Percentiles rank a stretch among this genome's conserved stretches.
These are phyloP conservation scores for Coelinius sp. DNA, from an alignment of 2,888 invertebrate genomes.

Conservation along the genomic window DNA sequence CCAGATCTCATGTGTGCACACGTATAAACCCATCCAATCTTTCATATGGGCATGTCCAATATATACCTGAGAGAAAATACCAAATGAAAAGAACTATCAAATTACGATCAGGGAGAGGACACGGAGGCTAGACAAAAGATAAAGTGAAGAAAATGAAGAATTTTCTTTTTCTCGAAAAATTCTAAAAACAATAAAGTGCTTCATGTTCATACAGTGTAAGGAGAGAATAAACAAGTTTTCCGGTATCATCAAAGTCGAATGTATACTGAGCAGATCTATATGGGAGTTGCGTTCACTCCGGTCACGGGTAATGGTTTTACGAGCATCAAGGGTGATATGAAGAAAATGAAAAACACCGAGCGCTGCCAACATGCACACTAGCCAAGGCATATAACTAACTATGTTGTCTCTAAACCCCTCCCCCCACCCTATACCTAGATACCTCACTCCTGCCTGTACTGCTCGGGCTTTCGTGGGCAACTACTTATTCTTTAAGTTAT, in stretches of 20 bases:
- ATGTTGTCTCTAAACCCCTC: slow-evolving; percentile 49
- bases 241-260: slow-evolving; percentile 62
- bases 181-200: slow-evolving; percentile 37
- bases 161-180: slow-evolving; percentile 33
- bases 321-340: slow-evolving; percentile 88
- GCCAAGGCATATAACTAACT: slow-evolving; percentile 66
- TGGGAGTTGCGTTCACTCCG: slow-evolving; percentile 74
- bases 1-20: background rate
- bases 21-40: slow-evolving; percentile 37
- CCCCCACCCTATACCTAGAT: slow-evolving; percentile 11
- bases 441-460: too few species aligned
- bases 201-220: slow-evolving; percentile 41
- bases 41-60: slow-evolving; percentile 37
- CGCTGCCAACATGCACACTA: slow-evolving; percentile 64
- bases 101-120: background rate
- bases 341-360: slow-evolving; percentile 90
- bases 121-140: background rate
- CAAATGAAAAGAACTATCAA: background rate
- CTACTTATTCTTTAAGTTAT: slow-evolving; percentile 14
- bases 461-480: slow-evolving; percentile 13
- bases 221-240: slow-evolving; percentile 55
- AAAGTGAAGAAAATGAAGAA: background rate
- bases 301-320: slow-evolving; percentile 92
- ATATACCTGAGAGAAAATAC: slow-evolving; percentile 24
- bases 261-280: slow-evolving; percentile 57